Evolutionary conservation across 2,888 invertebrate genomes (phyloP).

Genomic region (Amphiduros pacificus): DNA sequence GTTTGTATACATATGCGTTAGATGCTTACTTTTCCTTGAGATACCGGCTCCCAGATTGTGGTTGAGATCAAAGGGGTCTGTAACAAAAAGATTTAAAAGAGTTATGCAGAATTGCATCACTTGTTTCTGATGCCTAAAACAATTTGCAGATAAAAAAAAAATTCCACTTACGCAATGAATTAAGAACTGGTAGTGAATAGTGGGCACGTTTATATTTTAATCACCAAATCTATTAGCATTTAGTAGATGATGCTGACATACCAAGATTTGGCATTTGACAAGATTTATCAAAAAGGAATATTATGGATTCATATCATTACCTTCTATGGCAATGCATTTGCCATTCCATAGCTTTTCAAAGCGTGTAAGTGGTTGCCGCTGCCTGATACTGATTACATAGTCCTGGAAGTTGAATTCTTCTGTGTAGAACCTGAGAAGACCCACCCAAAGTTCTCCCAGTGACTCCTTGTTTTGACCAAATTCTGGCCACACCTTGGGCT

Average conservation of each 20-base stretch:
- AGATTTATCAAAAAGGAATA: not conserved
- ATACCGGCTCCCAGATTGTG: slow-evolving; percentile 67
- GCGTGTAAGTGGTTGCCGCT: slow-evolving; percentile 60
- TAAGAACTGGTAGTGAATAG: too few species aligned
- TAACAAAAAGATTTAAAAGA: slow-evolving; percentile 26
- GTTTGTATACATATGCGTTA: too few species aligned
- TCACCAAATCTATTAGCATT: too few species aligned
- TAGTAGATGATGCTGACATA: too few species aligned
- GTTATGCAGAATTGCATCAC: not conserved
- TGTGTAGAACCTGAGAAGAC: slow-evolving; percentile 65
- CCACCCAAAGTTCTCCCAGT: slow-evolving; percentile 64
- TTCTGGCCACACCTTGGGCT: slow-evolving; percentile 60
- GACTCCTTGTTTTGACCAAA: slow-evolving; percentile 60
- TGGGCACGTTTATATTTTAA: too few species aligned
- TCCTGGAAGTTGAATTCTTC: slow-evolving; percentile 63
- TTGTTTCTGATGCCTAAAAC: too few species aligned
- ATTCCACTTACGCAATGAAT: too few species aligned
- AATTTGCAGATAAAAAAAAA: too few species aligned
- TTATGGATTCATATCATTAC: slow-evolving; percentile 34
- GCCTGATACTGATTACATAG: slow-evolving; percentile 63
- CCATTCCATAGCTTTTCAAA: slow-evolving; percentile 66
- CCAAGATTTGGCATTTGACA: too few species aligned
- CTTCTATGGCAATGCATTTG: slow-evolving; percentile 65
- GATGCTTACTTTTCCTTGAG: slow-evolving; percentile 63
- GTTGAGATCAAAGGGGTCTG: slow-evolving; percentile 66